phyloP scores from a whole-genome alignment of 1,140 invertebrate genomes.

The Zaprionus ornatus region DNA sequence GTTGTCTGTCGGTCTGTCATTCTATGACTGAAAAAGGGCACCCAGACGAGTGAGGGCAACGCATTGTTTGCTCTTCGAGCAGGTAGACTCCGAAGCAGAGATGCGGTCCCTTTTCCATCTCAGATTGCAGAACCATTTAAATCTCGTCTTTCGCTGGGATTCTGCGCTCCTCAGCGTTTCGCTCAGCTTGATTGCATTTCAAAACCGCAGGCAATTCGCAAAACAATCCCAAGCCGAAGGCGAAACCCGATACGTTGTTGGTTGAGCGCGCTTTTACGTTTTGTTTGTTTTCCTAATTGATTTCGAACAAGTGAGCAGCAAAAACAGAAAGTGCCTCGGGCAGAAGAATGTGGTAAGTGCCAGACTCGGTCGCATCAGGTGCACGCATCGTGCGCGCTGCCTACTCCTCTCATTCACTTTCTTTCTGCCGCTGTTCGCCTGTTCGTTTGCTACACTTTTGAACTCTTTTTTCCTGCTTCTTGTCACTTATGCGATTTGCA shows the following conservation, averaged over 20 bases:
- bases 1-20: not conserved
- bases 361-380: not conserved
- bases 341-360: not conserved
- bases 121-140: not conserved
- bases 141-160: conserved; percentile 31
- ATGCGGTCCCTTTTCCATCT: not conserved
- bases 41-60: not conserved
- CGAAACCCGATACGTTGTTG: not conserved
- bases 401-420: not conserved
- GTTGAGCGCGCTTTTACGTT: not conserved
- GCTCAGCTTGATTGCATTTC: conserved; percentile 70
- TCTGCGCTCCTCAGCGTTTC: conserved; percentile 50
- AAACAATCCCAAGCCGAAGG: not conserved
- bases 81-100: conserved; percentile 12
- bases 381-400: not conserved
- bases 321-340: not conserved
- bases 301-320: conserved; percentile 73
- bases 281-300: conserved; percentile 75
- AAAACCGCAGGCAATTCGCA: conserved; percentile 41
- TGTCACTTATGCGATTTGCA: conserved; percentile 14
- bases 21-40: not conserved
- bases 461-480: conserved; percentile 21
- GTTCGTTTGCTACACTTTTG: conserved; percentile 48
- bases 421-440: conserved; percentile 21
- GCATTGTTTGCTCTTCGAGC: not conserved